Conservation (phyloP, 2,113 vertebrate species). For the Rhombomys opimus region DNA sequence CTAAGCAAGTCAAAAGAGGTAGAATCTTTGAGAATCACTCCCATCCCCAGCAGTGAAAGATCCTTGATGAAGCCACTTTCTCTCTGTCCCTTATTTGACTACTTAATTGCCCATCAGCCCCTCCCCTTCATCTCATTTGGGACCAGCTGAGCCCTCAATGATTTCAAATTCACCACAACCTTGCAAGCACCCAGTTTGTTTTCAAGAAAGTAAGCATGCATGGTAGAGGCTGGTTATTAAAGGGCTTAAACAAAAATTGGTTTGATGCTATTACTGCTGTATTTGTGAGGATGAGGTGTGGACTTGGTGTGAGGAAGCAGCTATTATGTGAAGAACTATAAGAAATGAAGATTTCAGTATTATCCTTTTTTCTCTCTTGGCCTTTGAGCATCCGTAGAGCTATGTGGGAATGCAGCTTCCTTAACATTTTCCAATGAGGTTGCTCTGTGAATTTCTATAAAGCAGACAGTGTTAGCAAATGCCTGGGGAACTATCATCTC, state of each 20-base stretch:
- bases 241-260: conserved; percentile 50
- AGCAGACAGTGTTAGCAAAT: conserved; percentile 72
- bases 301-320: neutral
- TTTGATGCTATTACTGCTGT: conserved; percentile 55
- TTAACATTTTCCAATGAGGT: conserved; percentile 42
- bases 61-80: neutral
- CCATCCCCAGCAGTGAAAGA: neutral
- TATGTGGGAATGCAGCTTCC: neutral
- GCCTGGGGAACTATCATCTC: conserved; percentile 64
- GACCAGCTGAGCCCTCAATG: neutral
- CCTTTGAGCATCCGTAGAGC: neutral
- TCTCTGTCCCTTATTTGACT: neutral
- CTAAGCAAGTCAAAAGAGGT: neutral
- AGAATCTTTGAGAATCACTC: neutral
- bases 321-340: conserved; percentile 54
- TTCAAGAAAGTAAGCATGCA: conserved; percentile 71
- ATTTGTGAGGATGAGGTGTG: neutral
- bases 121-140: neutral
- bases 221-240: conserved; percentile 50
- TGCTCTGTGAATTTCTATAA: conserved; percentile 65
- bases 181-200: conserved; percentile 63
- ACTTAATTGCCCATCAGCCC: neutral
- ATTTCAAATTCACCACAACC: conserved; percentile 30
- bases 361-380: conserved; percentile 64
- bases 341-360: conserved; percentile 52